Evolutionary conservation across 2,797 vertebrate species (phyloP).

Genomic region (Lacerta bilineata): DNA sequence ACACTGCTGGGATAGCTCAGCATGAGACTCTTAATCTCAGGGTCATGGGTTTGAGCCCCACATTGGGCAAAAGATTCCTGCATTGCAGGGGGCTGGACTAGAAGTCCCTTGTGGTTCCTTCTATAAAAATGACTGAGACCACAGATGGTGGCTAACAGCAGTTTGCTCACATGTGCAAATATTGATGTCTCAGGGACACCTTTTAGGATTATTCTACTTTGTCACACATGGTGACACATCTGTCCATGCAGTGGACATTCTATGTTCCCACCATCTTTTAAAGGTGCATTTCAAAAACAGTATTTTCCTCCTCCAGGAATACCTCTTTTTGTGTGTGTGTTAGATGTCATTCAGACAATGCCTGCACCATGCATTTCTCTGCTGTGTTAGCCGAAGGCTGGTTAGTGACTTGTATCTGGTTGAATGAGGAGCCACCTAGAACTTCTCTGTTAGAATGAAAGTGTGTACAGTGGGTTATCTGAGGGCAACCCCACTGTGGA

Average conservation of each 20-base stretch:
- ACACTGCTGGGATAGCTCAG: too few species aligned
- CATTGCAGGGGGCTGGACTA: too few species aligned
- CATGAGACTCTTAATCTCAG: too few species aligned
- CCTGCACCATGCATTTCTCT: background rate
- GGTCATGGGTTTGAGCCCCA: too few species aligned
- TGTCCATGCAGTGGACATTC: background rate
- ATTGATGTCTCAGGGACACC: background rate
- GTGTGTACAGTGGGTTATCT: background rate
- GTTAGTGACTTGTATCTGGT: background rate
- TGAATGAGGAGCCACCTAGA: background rate
- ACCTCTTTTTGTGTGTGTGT: constrained; percentile 1
- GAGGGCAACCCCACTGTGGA: background rate
- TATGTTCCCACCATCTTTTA: background rate
- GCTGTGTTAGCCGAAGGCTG: too few species aligned
- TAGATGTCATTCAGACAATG: background rate
- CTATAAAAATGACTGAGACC: constrained; percentile 12
- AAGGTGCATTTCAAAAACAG: background rate
- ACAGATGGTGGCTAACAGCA: background rate
- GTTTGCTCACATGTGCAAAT: background rate
- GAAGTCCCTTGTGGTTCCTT: too few species aligned
- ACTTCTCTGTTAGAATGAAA: background rate
- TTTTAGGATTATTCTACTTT: constrained; percentile 15
- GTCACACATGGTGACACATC: background rate
- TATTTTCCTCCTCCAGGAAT: background rate
- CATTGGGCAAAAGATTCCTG: too few species aligned